Conservation (phyloP, 2,888 invertebrate genomes). For the Oligia latruncula region DNA sequence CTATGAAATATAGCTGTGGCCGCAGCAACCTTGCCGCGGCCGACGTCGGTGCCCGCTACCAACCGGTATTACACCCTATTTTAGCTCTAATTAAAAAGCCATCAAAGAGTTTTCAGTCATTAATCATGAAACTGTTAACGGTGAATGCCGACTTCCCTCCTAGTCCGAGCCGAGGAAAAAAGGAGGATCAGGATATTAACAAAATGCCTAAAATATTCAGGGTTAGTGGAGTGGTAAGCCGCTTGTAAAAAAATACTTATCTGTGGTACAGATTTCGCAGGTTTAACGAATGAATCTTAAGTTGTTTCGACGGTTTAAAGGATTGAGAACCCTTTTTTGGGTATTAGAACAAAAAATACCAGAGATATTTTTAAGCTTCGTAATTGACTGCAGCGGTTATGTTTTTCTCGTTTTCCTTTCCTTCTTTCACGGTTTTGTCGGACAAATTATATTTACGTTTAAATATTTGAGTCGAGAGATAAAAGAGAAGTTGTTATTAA, state of each 20-base stretch:
- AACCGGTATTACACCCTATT: constrained; percentile 88
- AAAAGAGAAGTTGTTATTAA: constrained; percentile 77
- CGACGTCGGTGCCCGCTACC: constrained; percentile 70
- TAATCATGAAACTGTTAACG: constrained; percentile 90
- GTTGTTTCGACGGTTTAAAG: constrained; percentile 86
- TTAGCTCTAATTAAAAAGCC: constrained; percentile 91
- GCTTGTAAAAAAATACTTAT: constrained; percentile 81
- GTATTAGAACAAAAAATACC: constrained; percentile 82
- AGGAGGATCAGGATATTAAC: constrained; percentile 88
- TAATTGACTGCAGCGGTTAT: constrained; percentile 85
- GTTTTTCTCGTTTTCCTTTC: constrained; percentile 74
- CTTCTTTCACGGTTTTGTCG: constrained; percentile 72
- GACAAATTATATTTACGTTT: constrained; percentile 82
- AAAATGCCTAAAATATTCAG: constrained; percentile 88
- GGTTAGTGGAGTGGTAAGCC: constrained; percentile 86
- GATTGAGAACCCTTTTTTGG: constrained; percentile 84
- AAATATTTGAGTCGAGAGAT: constrained; percentile 77
- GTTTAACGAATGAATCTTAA: constrained; percentile 86
- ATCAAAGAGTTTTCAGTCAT: constrained; percentile 91
- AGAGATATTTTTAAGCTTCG: constrained; percentile 85
- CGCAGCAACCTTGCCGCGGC: constrained; percentile 83
- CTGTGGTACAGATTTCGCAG: constrained; percentile 79
- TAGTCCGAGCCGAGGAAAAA: constrained; percentile 82
- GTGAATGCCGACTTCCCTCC: constrained; percentile 87
- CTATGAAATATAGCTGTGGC: constrained; percentile 88